Evolutionary conservation across 2,113 vertebrate species (phyloP).

Genomic region (Ovibos moschatus): DNA sequence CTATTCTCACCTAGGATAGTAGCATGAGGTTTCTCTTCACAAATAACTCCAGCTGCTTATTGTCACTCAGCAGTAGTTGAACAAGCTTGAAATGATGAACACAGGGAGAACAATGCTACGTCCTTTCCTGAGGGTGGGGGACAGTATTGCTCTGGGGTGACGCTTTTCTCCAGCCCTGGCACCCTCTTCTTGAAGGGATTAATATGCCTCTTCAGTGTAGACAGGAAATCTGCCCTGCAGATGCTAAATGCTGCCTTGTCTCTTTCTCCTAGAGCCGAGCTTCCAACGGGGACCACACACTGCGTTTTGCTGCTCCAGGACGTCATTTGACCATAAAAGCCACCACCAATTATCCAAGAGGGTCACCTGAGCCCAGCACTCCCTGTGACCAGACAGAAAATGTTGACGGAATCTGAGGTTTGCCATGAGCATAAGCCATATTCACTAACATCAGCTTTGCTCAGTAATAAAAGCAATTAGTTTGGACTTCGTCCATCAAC

Average conservation of each 20-base stretch:
- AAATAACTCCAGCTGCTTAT: background rate
- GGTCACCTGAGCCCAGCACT: background rate
- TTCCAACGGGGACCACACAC: background rate
- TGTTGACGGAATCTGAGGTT: background rate
- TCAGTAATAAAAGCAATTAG: background rate
- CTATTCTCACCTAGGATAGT: background rate
- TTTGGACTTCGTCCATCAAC: background rate
- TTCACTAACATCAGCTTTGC: background rate
- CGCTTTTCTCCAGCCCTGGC: background rate
- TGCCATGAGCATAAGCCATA: background rate
- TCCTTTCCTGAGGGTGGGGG: background rate
- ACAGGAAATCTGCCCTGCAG: background rate
- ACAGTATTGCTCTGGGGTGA: background rate
- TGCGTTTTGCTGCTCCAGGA: too few species aligned
- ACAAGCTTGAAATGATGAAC: background rate
- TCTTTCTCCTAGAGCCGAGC: background rate
- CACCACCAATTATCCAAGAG: background rate
- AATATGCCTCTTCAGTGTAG: background rate
- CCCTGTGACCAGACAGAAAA: background rate
- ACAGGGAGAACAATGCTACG: background rate
- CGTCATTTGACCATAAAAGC: background rate
- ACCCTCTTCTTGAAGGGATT: background rate
- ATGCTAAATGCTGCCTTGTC: background rate
- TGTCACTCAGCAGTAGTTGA: background rate
- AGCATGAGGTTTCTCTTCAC: background rate